Percentiles rank a stretch among this genome's conserved stretches.
Conservation (phyloP, 2,797 vertebrate genomes). For the Neostethus bicornis region DNA sequence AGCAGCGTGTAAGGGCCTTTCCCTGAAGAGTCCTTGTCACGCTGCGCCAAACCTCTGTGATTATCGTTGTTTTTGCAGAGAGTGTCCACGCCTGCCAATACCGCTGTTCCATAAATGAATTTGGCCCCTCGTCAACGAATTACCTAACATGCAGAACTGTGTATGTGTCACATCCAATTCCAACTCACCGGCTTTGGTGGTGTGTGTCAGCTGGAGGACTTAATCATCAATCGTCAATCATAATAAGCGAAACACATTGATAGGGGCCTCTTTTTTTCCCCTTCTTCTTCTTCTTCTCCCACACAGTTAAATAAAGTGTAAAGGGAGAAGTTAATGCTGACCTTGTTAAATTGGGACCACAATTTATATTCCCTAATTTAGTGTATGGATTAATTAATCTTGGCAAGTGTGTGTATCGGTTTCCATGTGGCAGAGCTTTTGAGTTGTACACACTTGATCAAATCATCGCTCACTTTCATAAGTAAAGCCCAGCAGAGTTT, state of each 20-base stretch:
- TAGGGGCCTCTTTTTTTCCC: constrained; percentile 53
- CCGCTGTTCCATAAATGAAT: constrained; percentile 83
- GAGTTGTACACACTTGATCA: constrained; percentile 64
- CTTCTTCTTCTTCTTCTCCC: constrained; percentile 20
- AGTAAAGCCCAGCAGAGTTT: constrained; percentile 73
- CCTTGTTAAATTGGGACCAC: constrained; percentile 75
- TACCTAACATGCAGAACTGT: constrained; percentile 82
- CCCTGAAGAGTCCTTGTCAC: constrained; percentile 82
- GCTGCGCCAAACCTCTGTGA: constrained; percentile 80
- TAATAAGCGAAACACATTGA: constrained; percentile 79
- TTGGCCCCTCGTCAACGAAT: constrained; percentile 83
- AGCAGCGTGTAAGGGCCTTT: constrained; percentile 80
- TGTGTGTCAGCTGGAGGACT: constrained; percentile 81
- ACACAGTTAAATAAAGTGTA: constrained; percentile 77
- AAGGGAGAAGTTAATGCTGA: constrained; percentile 77
- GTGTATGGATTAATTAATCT: constrained; percentile 79
- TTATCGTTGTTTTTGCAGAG: constrained; percentile 83
- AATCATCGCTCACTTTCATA: constrained; percentile 63
- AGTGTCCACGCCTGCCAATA: constrained; percentile 81
- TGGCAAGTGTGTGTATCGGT: constrained; percentile 69
- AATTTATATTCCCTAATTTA: constrained; percentile 78
- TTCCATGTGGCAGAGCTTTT: constrained; percentile 64
- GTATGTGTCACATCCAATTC: constrained; percentile 83
- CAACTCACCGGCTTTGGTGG: constrained; percentile 80
- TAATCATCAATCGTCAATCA: constrained; percentile 84